A percentile compares a stretch with the other conserved stretches of the same genome.
Conservation (phyloP, 2,888 invertebrate genomes). For the Cyclophora albipunctata region DNA sequence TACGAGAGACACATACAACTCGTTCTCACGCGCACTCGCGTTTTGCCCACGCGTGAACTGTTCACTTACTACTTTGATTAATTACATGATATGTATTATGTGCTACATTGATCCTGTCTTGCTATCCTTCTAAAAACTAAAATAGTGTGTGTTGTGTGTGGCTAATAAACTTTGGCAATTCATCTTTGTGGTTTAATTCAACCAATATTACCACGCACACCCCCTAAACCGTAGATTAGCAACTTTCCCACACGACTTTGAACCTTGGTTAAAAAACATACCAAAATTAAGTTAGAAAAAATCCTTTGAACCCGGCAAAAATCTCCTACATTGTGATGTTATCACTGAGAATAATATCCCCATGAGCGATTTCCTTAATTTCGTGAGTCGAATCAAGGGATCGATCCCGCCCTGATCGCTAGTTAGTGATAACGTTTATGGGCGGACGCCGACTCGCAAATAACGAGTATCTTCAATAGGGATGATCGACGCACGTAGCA, state of each 20-base stretch:
- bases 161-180: too few relatives aligned
- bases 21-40: too few relatives aligned
- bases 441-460: conserved; percentile 56
- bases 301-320: conserved; percentile 32
- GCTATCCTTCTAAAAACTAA: too few relatives aligned
- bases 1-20: too few relatives aligned
- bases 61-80: too few relatives aligned
- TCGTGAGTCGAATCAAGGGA: conserved; percentile 69
- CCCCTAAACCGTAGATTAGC: too few relatives aligned
- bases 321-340: conserved; percentile 49
- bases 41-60: too few relatives aligned
- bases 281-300: conserved; percentile 20
- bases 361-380: conserved; percentile 76
- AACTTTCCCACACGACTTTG: conserved; percentile 5
- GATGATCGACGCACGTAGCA: conserved; percentile 22
- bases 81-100: too few relatives aligned
- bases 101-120: too few relatives aligned
- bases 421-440: conserved; percentile 69
- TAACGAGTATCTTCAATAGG: conserved; percentile 42
- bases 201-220: too few relatives aligned
- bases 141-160: too few relatives aligned
- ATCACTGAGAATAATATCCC: conserved; percentile 68
- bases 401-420: conserved; percentile 70
- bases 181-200: too few relatives aligned
- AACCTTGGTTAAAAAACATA: conserved; percentile 21